A percentile compares a stretch with the other conserved stretches of the same genome.
These are phyloP conservation scores for Furnarius figulus DNA, from an alignment of 2,113 vertebrate genomes.

Conservation along the genomic window DNA sequence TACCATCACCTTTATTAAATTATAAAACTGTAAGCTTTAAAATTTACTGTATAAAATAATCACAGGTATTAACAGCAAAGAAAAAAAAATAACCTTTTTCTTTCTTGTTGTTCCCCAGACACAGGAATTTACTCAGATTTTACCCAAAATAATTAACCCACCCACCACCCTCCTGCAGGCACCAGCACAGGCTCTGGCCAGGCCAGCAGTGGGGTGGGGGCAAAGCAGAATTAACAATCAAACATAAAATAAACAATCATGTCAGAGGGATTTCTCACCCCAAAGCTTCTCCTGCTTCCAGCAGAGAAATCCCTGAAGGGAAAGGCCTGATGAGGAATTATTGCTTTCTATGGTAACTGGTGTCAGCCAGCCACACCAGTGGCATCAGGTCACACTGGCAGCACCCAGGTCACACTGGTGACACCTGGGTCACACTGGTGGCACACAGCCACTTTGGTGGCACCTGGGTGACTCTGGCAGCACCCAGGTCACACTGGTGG, in stretches of 20 bases:
- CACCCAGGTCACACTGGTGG: too few relatives aligned
- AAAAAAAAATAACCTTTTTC: not conserved
- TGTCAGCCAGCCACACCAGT: not conserved
- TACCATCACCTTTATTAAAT: slow-evolving; percentile 24
- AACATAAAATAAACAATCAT: not conserved
- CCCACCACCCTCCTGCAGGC: not conserved
- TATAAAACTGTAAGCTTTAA: slow-evolving; percentile 11
- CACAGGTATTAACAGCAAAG: slow-evolving; percentile 17
- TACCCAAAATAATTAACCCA: not conserved
- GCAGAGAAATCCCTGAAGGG: not conserved
- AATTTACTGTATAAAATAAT: slow-evolving; percentile 39
- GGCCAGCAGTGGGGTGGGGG: not conserved
- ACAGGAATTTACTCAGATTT: not conserved
- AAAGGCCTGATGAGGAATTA: not conserved
- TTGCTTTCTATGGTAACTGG: slow-evolving; percentile 22
- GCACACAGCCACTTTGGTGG: not conserved
- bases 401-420: not conserved
- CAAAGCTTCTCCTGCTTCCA: not conserved
- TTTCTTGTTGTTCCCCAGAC: not conserved
- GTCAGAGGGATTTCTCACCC: not conserved
- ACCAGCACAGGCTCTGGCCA: not conserved
- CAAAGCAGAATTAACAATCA: not conserved
- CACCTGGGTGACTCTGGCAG: not conserved
- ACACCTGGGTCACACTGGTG: not conserved
- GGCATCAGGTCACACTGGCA: not conserved